Percentiles rank a stretch among this genome's conserved stretches.
These are phyloP conservation scores for Carlito syrichta DNA, from an alignment of 2,113 vertebrate genomes.

Conservation along the genomic window DNA sequence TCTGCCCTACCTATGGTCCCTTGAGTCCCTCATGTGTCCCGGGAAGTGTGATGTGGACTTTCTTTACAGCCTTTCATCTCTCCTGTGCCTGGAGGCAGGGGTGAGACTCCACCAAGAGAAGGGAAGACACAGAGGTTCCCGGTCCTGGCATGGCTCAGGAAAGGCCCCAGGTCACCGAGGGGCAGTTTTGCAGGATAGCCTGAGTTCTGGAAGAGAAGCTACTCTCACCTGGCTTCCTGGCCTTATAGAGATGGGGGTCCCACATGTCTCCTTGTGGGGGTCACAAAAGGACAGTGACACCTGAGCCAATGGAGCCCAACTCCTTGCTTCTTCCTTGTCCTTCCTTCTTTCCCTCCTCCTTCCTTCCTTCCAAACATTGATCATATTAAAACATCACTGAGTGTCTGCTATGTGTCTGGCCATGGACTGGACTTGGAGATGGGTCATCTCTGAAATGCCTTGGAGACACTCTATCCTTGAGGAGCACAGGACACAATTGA, in stretches of 20 bases:
- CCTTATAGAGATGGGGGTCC: too few relatives aligned
- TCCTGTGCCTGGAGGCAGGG: too few relatives aligned
- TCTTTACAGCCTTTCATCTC: too few relatives aligned
- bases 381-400: not conserved
- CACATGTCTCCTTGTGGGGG: accelerated
- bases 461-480: not conserved
- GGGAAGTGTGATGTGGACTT: too few relatives aligned
- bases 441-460: not conserved
- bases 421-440: not conserved
- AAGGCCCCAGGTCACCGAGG: accelerated
- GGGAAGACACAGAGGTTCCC: too few relatives aligned
- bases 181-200: accelerated
- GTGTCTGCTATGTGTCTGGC: too few relatives aligned
- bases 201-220: accelerated
- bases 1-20: too few relatives aligned
- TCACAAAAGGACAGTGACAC: not conserved
- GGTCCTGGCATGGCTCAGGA: too few relatives aligned
- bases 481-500: not conserved
- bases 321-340: not conserved
- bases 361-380: not conserved
- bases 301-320: not conserved
- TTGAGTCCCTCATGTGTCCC: too few relatives aligned
- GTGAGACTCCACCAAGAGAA: too few relatives aligned
- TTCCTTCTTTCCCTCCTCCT: not conserved
- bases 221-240: too few relatives aligned